A percentile compares a stretch with the other conserved stretches of the same genome.
Conservation (phyloP, 92 coral and sea anemone species). For the Virgularia gustaviana region DNA sequence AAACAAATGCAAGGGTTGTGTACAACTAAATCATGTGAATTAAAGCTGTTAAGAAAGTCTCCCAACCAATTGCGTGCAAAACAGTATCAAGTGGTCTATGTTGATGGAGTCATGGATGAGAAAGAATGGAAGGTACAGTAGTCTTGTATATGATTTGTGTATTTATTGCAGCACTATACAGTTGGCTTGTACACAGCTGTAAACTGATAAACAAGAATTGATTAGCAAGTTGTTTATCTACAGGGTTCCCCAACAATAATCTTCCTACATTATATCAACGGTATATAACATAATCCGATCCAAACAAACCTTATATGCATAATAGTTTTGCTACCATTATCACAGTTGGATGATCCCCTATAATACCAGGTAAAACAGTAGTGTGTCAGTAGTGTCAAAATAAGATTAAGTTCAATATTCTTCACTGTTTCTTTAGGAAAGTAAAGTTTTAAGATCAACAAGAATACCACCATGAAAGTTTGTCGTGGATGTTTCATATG, state of each 20-base stretch:
- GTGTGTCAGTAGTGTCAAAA: not conserved
- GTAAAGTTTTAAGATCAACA: conserved; percentile 3
- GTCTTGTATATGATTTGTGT: not conserved
- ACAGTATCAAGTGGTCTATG: conserved; percentile 90
- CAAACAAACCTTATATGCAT: too few relatives aligned
- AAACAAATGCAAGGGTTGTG: conserved; percentile 80
- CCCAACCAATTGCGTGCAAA: conserved; percentile 86
- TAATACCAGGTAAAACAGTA: not conserved
- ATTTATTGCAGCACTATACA: too few relatives aligned
- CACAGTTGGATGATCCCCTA: too few relatives aligned
- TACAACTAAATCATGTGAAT: conserved; percentile 62
- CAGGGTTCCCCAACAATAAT: too few relatives aligned
- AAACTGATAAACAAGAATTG: too few relatives aligned
- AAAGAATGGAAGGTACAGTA: conserved; percentile 61
- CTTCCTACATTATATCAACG: too few relatives aligned
- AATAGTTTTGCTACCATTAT: too few relatives aligned
- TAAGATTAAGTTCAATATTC: not conserved
- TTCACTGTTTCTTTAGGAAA: conserved; percentile 12
- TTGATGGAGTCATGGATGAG: conserved; percentile 80
- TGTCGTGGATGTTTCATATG: too few relatives aligned
- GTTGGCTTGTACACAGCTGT: too few relatives aligned
- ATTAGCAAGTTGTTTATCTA: too few relatives aligned
- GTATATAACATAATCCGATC: too few relatives aligned
- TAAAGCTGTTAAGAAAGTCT: conserved; percentile 74
- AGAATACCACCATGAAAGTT: conserved; percentile 41